Conservation (phyloP, 2,797 vertebrate species). For the Ctenosaura bakeri region DNA sequence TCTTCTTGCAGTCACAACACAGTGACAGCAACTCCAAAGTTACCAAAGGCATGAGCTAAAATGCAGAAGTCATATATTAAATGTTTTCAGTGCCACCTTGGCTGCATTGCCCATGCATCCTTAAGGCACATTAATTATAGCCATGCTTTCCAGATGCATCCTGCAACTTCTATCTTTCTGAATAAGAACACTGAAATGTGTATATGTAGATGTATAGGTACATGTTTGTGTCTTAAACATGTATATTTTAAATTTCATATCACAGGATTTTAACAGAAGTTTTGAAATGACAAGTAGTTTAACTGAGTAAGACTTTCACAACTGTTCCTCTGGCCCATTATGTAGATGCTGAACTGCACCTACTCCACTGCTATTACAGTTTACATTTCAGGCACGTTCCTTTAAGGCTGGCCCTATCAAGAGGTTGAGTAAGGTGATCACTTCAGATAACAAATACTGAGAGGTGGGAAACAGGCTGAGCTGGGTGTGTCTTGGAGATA, state of each 20-base stretch:
- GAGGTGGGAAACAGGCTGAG: neutral
- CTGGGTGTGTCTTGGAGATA: no score
- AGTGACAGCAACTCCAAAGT: neutral
- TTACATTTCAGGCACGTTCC: neutral
- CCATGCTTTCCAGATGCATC: neutral
- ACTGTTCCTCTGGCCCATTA: neutral
- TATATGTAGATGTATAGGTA: neutral
- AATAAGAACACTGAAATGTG: neutral
- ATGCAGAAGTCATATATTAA: neutral
- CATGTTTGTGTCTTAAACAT: neutral
- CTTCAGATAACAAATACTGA: neutral
- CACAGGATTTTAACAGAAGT: neutral
- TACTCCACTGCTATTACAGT: neutral
- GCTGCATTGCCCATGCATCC: neutral
- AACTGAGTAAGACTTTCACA: neutral
- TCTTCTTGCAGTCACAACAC: rapidly evolving
- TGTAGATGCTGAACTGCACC: rapidly evolving
- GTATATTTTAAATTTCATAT: neutral
- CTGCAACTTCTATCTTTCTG: neutral
- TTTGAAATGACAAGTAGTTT: neutral
- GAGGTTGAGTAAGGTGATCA: neutral
- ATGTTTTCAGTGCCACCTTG: neutral
- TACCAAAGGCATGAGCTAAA: neutral
- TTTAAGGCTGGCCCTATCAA: neutral
- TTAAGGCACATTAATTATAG: neutral